These are phyloP conservation scores for Rapana venosa DNA, from an alignment of 2,888 invertebrate species.

Conservation along the genomic window DNA sequence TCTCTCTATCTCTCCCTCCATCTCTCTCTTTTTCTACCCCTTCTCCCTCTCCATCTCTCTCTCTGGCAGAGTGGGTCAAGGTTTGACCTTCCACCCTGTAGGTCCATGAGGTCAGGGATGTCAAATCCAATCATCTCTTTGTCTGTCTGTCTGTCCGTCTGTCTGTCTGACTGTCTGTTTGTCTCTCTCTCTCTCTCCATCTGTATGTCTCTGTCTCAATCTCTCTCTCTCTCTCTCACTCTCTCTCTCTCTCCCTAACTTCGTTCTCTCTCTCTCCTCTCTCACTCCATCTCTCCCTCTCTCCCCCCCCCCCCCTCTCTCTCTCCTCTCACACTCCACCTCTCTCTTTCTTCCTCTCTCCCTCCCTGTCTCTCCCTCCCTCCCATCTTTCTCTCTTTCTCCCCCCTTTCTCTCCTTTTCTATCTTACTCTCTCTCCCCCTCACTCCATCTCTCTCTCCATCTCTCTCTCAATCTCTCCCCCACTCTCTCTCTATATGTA, in stretches of 20 bases:
- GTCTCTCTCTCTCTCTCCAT: neutral
- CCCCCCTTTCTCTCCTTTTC: neutral
- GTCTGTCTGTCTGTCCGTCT: neutral
- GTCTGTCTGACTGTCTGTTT: neutral
- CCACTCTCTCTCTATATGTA: neutral
- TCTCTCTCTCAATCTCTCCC: neutral
- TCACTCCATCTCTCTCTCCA: neutral
- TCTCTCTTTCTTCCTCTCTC: neutral
- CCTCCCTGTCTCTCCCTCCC: neutral
- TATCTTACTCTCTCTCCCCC: neutral
- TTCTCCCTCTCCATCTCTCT: too few relatives aligned
- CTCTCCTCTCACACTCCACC: neutral
- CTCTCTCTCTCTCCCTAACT: neutral
- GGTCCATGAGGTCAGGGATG: too few relatives aligned
- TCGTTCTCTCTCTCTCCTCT: constrained; percentile 15
- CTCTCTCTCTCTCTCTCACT: neutral
- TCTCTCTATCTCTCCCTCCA: too few relatives aligned
- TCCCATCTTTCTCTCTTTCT: neutral
- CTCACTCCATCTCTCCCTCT: too few relatives aligned
- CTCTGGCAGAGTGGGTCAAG: too few relatives aligned
- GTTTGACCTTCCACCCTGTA: too few relatives aligned
- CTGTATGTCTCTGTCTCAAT: neutral
- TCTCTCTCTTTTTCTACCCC: too few relatives aligned
- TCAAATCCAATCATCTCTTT: neutral
- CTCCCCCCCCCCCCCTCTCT: neutral